Evolutionary conservation across 1,140 invertebrate species (phyloP), one percentile per base, ranked within the genome.

Genomic region (Drosophila lacertosa): DNA sequence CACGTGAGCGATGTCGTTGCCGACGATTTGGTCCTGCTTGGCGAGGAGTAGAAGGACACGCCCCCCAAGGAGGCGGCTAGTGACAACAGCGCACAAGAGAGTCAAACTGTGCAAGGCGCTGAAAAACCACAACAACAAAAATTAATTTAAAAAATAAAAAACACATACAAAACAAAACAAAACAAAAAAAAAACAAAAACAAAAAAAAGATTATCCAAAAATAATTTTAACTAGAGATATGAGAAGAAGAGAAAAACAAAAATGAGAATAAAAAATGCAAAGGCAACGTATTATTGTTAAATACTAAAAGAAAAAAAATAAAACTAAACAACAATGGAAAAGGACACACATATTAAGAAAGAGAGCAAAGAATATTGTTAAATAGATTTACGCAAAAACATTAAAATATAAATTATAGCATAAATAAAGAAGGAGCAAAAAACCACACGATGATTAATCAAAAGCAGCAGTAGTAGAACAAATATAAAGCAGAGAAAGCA

Each of bases 1-100:
- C 97, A 98, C 93, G 98, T 98, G 90, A 98, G 97, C 81, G 97
- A 98, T 93, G 96, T 98, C 66, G 96, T 98, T 60, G 96, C 96
- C 90, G 97, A 98, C 91, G 97, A 98, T 93, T 93, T 98, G 90
- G 96, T 98, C 79, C 93, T 97, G 70, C 93, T 97, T 77, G 95
- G 95, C 92, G 95, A 96, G 89, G 96, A 96, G 68, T 88, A 88
- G 64, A 39, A 26, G 20, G 33, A 7, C 18, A 44, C 47, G 22
- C 15, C 32, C 35, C 22, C 42, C 37, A 39, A 20, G 39, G 54
- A 54, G 54, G 42, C 29, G 51, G 35, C 24, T 40, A 65, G 66
- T 58, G 53, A 64, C 66, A 77, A 82, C 74, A 88, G 83, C 82
- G 82, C 74, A 78, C 78, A 48, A 83, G 74, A 88, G 71, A 88